A percentile compares a stretch with the other conserved stretches of the same genome.
Evolutionary conservation across 2,797 vertebrate genomes (phyloP).

Genomic region (Sciurus carolinensis): DNA sequence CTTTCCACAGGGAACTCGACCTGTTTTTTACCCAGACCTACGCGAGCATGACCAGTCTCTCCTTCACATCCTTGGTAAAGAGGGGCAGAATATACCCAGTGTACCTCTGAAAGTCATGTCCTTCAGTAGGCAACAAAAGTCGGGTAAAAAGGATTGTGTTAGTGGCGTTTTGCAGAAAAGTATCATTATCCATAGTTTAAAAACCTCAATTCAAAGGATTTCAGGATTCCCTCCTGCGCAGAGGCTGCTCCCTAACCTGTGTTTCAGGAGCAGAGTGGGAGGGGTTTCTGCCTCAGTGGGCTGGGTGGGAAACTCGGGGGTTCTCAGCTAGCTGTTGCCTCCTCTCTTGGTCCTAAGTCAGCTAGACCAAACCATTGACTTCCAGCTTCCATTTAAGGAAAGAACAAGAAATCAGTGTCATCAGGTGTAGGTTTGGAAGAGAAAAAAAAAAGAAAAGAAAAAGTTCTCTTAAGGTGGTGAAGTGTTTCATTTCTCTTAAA

Average conservation of each 20-base stretch:
- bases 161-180: background rate
- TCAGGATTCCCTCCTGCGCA: background rate
- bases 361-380: background rate
- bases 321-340: background rate
- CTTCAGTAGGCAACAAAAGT: background rate
- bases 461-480: no score
- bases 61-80: background rate
- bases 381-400: background rate
- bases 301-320: background rate
- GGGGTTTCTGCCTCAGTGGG: background rate
- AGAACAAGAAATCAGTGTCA: background rate
- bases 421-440: no score
- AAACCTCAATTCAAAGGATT: background rate
- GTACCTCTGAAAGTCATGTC: background rate
- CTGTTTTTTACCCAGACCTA: background rate
- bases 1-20: no score
- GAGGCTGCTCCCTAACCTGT: background rate
- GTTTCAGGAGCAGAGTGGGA: accelerated
- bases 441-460: no score
- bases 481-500: no score
- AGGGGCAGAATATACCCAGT: background rate
- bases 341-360: background rate
- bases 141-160: background rate
- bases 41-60: background rate
- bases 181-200: background rate